Evolutionary conservation across 2,113 vertebrate genomes (phyloP), one percentile per base, ranked within the genome.

Genomic region (Xiphophorus maculatus): DNA sequence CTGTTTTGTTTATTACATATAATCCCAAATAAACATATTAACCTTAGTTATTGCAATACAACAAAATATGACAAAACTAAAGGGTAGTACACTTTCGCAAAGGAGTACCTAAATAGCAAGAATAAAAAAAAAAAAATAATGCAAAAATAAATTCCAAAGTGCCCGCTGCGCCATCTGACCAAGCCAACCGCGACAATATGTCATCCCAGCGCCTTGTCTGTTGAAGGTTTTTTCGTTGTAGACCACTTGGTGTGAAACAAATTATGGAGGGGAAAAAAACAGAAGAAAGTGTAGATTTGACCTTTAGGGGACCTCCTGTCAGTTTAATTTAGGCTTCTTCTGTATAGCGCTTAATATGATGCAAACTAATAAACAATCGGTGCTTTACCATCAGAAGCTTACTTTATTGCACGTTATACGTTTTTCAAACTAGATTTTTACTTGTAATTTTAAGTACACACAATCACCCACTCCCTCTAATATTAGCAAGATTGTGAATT

Each of bases 401-500:
- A 28, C 1, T 25, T 25, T 17, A n/a, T 14, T 27, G 29, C 60
- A 25, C 28, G 29, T 22, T 66, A 22, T 48, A 62, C 29, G 10
- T 22, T 58, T 58, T 58, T 25, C 17, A 25, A 58, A 58, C 51
- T 3, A 19, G 32, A 17, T 17, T 25, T 71, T 63, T 54, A 40
- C 62, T 73, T 51, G 54, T 19, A 40, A 74, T 48, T 63, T 12
- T 62, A 70, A 44, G 4, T 63, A 30, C 32, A 48, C 25, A 74
- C 3, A 63, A 35, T 65, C 73, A 48, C 65, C 62, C 11, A 77
- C 66, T 77, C 48, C 4, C 29, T 67, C 44, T 74, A 61, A 68
- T 66, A 84, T 77, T 69, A 81, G 60, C 68, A 72, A 30, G 29
- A 72, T 30, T 64, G 51, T 37, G 33, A 66, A 73, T 63, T 35